These are phyloP conservation scores for Luperina testacea DNA, from an alignment of 2,888 invertebrate species.

Conservation along the genomic window DNA sequence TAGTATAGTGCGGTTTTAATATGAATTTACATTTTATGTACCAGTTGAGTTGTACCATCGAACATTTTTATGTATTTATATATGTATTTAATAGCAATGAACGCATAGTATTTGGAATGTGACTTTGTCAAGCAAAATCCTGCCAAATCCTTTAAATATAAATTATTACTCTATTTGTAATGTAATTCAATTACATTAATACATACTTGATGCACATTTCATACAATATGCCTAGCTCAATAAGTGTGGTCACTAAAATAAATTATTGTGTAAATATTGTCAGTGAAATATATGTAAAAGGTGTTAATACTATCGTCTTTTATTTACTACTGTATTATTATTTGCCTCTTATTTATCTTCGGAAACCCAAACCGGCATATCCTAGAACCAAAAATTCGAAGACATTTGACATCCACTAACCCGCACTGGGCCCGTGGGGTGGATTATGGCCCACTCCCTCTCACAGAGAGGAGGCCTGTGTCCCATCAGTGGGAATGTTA, in stretches of 20 bases:
- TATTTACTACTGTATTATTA: constrained; percentile 67
- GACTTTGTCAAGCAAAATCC: constrained; percentile 88
- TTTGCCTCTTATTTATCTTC: constrained; percentile 9
- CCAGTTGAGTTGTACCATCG: constrained; percentile 80
- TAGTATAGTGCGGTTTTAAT: constrained; percentile 72
- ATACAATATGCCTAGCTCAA: constrained; percentile 89
- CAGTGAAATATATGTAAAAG: constrained; percentile 90
- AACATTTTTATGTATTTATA: constrained; percentile 70
- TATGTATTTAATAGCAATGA: constrained; percentile 71
- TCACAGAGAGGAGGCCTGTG: background rate
- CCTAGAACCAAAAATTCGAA: background rate
- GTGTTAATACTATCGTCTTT: constrained; percentile 78
- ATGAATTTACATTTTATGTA: constrained; percentile 81
- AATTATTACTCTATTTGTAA: constrained; percentile 77
- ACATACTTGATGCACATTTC: constrained; percentile 88
- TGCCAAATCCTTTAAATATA: constrained; percentile 84
- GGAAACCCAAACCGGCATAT: background rate
- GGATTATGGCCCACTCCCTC: background rate
- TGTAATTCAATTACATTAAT: constrained; percentile 88
- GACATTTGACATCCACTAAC: background rate
- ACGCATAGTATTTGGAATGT: constrained; percentile 79
- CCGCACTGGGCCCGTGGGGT: background rate
- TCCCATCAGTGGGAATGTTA: background rate
- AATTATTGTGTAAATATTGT: constrained; percentile 89
- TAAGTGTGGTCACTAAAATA: constrained; percentile 89